A percentile compares a stretch with the other conserved stretches of the same genome.
phyloP scores from a whole-genome alignment of 2,888 invertebrate genomes.

The Liodrosophila aerea region DNA sequence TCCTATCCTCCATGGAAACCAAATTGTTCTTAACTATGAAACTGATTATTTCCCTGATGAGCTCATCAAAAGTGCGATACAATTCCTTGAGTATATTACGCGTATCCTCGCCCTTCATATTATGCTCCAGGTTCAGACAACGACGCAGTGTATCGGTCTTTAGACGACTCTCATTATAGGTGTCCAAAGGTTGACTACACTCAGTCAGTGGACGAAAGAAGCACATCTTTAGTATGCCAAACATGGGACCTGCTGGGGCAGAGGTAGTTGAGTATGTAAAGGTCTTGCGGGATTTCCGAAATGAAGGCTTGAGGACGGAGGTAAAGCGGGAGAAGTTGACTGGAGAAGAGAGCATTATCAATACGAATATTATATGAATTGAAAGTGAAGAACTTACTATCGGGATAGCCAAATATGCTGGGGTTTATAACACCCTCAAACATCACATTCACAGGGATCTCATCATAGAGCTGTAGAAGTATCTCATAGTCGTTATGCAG shows the following conservation, averaged over 20 bases:
- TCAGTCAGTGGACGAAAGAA: conserved; percentile 46
- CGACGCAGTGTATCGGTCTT: conserved; percentile 31
- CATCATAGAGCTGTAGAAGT: conserved; percentile 61
- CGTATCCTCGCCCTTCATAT: not conserved
- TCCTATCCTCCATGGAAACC: conserved; percentile 32
- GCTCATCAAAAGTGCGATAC: conserved; percentile 57
- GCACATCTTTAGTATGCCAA: conserved; percentile 59
- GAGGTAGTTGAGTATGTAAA: fast-evolving
- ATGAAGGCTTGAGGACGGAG: conserved; percentile 1
- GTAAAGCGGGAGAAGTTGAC: conserved; percentile 62
- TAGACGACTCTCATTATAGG: conserved; percentile 38
- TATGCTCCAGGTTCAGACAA: conserved; percentile 25
- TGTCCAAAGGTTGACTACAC: conserved; percentile 39
- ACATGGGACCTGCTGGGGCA: conserved; percentile 25
- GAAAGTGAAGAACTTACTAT: conserved; percentile 44
- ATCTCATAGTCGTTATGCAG: conserved; percentile 56
- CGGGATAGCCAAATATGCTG: conserved; percentile 70
- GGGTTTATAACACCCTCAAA: conserved; percentile 64
- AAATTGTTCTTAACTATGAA: conserved; percentile 41
- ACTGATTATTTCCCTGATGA: conserved; percentile 43
- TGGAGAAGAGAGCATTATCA: conserved; percentile 1
- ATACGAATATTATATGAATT: too few species aligned
- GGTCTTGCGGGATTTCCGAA: not conserved
- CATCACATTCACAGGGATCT: conserved; percentile 45
- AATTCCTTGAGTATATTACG: conserved; percentile 34